Conservation (phyloP, 2,797 vertebrate genomes). For the Centroberyx gerrardi region DNA sequence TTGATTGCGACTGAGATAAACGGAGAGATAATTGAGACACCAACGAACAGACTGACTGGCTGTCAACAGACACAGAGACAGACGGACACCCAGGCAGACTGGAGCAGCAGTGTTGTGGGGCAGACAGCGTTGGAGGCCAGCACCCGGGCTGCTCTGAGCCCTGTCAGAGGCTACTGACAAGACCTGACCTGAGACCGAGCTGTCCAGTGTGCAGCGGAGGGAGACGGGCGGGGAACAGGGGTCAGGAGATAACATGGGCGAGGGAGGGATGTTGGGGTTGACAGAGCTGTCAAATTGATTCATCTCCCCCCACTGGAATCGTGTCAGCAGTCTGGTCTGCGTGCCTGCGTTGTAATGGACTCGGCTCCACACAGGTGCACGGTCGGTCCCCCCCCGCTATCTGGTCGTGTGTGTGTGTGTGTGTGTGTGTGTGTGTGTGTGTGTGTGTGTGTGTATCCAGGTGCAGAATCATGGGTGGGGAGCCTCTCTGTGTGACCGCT, state of each 20-base stretch:
- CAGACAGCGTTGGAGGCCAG: not conserved
- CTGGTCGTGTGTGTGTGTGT: constrained; percentile 2
- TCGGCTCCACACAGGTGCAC: constrained; percentile 43
- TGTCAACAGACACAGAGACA: not conserved
- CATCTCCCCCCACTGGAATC: not conserved
- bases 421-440: not conserved
- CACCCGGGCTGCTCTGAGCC: not conserved
- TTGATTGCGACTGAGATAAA: not conserved
- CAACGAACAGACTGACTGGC: not conserved
- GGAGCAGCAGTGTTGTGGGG: not conserved
- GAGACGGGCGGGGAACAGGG: constrained; percentile 24
- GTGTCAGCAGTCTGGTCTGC: constrained; percentile 5
- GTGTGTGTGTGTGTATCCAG: constrained; percentile 25
- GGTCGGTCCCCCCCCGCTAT: not conserved
- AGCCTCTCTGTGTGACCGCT: constrained; percentile 24
- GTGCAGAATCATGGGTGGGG: constrained; percentile 24
- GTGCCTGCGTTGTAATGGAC: constrained; percentile 26
- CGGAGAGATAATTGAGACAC: not conserved
- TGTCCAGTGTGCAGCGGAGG: constrained; percentile 36
- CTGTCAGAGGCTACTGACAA: constrained; percentile 15
- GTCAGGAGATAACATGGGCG: not conserved
- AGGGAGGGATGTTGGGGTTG: constrained; percentile 3
- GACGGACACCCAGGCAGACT: not conserved
- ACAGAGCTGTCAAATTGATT: constrained; percentile 37
- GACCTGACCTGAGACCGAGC: constrained; percentile 25